A percentile compares a stretch with the other conserved stretches of the same genome.
Evolutionary conservation across 2,888 invertebrate species (phyloP).

Genomic region (Lasioglossum malachurum): DNA sequence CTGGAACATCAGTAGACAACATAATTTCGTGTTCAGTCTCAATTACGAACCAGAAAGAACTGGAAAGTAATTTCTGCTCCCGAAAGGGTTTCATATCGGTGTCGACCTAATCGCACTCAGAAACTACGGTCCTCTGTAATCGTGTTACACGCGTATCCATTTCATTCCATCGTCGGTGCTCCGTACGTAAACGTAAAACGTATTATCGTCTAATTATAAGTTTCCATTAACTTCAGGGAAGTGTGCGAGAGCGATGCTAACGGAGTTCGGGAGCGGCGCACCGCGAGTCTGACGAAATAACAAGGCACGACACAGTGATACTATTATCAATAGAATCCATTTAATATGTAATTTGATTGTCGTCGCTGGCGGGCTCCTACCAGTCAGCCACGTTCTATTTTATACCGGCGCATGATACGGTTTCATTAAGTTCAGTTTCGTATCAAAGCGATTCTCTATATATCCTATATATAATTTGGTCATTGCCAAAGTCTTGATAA

Average conservation of each 20-base stretch:
- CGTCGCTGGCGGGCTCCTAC: slow-evolving; percentile 9
- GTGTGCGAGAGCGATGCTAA: slow-evolving; percentile 44
- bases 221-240: slow-evolving; percentile 60
- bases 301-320: slow-evolving; percentile 56
- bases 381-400: slow-evolving; percentile 45
- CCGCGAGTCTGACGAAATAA: slow-evolving; percentile 58
- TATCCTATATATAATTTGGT: too few species aligned
- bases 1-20: background rate
- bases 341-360: slow-evolving; percentile 55
- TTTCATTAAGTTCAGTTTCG: slow-evolving; percentile 48
- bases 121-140: slow-evolving; percentile 24
- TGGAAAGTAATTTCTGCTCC: slow-evolving; percentile 6
- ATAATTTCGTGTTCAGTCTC: background rate
- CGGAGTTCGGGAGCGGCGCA: slow-evolving; percentile 33
- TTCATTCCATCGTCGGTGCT: slow-evolving; percentile 13
- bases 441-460: background rate
- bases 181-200: slow-evolving; percentile 49
- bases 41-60: background rate
- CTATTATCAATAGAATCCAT: slow-evolving; percentile 50
- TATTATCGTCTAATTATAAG: slow-evolving; percentile 54
- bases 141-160: slow-evolving; percentile 22
- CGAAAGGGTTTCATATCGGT: slow-evolving; percentile 16
- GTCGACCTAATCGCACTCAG: slow-evolving; percentile 10
- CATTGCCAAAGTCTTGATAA: too few species aligned
- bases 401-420: slow-evolving; percentile 33